Conservation (phyloP, 2,797 vertebrate species). For the Crocidura indochinensis region DNA sequence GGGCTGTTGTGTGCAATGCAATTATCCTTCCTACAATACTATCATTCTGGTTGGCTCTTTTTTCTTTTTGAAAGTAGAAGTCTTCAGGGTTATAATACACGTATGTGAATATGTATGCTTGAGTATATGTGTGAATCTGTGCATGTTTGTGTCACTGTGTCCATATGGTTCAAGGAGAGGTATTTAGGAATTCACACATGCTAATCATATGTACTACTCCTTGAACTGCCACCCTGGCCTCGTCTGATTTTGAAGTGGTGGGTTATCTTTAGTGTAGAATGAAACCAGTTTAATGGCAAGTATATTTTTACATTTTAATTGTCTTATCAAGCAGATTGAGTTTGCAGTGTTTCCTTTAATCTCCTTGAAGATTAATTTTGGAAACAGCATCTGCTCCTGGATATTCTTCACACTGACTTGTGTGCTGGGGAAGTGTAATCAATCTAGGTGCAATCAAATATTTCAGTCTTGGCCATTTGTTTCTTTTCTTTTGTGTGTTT, state of each 20-base stretch:
- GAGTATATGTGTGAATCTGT: too few relatives aligned
- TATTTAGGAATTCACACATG: too few relatives aligned
- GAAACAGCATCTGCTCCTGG: slow-evolving; percentile 61
- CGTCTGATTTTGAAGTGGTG: slow-evolving; percentile 56
- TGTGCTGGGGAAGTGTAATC: slow-evolving; percentile 32
- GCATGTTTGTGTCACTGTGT: not conserved
- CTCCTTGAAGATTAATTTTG: slow-evolving; percentile 69
- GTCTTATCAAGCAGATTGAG: slow-evolving; percentile 36
- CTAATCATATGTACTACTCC: too few relatives aligned
- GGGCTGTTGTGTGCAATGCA: too few relatives aligned
- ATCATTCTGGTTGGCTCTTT: too few relatives aligned
- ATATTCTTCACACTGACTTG: slow-evolving; percentile 47
- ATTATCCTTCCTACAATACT: too few relatives aligned
- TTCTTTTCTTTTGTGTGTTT: slow-evolving; percentile 12
- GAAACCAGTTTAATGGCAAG: slow-evolving; percentile 52
- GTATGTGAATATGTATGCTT: too few relatives aligned
- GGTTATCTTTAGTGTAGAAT: slow-evolving; percentile 62
- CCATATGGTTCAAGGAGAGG: too few relatives aligned
- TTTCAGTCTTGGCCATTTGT: slow-evolving; percentile 28
- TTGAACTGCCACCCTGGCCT: not conserved
- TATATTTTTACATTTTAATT: slow-evolving; percentile 46
- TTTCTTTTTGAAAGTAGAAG: too few relatives aligned
- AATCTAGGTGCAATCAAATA: not conserved
- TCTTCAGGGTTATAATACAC: too few relatives aligned
- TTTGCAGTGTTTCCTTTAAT: slow-evolving; percentile 66